Conservation (phyloP, 2,113 vertebrate genomes). For the Rhegmatorhina hoffmannsi region DNA sequence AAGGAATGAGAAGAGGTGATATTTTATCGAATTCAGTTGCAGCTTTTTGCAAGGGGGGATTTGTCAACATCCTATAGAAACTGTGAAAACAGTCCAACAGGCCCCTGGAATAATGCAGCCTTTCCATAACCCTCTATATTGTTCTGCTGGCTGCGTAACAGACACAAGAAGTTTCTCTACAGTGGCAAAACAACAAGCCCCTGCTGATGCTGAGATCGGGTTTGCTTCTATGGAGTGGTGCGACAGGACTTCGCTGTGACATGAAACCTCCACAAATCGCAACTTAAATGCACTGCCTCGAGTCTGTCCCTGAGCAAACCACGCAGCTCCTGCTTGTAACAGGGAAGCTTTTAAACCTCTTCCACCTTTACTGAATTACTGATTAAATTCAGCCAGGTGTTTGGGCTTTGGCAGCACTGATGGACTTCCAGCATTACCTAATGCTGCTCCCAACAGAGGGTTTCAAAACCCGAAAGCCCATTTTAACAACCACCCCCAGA, state of each 20-base stretch:
- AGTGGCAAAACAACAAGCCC: slow-evolving; percentile 32
- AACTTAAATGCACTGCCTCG: background rate
- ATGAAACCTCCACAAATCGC: fast-evolving
- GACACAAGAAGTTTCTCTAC: slow-evolving; percentile 54
- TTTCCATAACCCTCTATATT: slow-evolving; percentile 66
- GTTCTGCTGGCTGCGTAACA: slow-evolving; percentile 10
- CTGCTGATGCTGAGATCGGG: slow-evolving; percentile 29
- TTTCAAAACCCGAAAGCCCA: background rate
- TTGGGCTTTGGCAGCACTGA: background rate
- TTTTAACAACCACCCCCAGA: slow-evolving; percentile 39
- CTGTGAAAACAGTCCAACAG: background rate
- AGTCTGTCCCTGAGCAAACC: fast-evolving
- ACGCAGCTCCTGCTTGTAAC: fast-evolving
- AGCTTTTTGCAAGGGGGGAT: background rate
- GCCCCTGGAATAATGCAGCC: slow-evolving; percentile 33
- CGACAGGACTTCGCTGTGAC: background rate
- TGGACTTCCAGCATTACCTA: background rate
- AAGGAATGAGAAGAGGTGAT: background rate
- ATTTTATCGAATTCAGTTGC: background rate
- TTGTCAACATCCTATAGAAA: slow-evolving; percentile 31
- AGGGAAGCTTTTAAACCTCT: background rate
- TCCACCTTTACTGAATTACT: background rate
- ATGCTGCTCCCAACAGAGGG: background rate
- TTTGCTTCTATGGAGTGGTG: background rate
- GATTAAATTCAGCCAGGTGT: background rate